phyloP scores from a whole-genome alignment of 2,888 invertebrate species.

The Hololepta plana region DNA sequence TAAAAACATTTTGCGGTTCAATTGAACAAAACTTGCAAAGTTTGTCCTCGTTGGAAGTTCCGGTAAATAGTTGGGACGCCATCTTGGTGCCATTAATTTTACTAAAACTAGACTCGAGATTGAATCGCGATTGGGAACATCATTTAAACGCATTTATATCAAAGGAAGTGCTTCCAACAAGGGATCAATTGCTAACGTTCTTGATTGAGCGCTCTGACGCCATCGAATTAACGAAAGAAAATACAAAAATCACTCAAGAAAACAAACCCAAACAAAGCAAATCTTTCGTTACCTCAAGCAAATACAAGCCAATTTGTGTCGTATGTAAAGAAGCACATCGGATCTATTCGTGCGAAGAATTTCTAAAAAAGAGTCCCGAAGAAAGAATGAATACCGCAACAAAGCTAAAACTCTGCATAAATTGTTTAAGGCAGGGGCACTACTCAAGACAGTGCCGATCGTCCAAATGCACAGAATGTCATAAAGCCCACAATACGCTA shows the following conservation, averaged over 20 bases:
- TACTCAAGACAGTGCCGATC: too few species aligned
- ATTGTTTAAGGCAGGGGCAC: slow-evolving; percentile 5
- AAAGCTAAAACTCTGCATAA: slow-evolving; percentile 5
- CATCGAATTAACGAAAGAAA: too few species aligned
- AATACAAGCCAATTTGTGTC: too few species aligned
- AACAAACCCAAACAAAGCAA: too few species aligned
- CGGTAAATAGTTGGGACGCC: slow-evolving; percentile 4
- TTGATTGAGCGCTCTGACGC: too few species aligned
- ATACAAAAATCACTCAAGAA: too few species aligned
- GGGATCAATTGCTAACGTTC: too few species aligned
- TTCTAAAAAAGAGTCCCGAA: slow-evolving; percentile 1
- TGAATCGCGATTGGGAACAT: slow-evolving; percentile 3
- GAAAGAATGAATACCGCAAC: slow-evolving; percentile 3
- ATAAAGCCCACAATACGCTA: too few species aligned
- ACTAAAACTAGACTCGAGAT: slow-evolving; percentile 2
- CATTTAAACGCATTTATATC: slow-evolving; percentile 3
- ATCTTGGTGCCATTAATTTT: slow-evolving; percentile 3
- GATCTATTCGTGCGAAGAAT: slow-evolving; percentile 3
- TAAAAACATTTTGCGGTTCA: too few species aligned
- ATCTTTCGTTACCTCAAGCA: too few species aligned
- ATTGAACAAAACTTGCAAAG: slow-evolving; percentile 4
- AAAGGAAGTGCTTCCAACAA: too few species aligned
- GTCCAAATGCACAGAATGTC: too few species aligned
- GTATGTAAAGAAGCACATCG: slow-evolving; percentile 3
- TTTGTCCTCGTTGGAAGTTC: slow-evolving; percentile 2